phyloP scores from a whole-genome alignment of 2,797 vertebrate genomes.

The Sebastes kiyomatsui region DNA sequence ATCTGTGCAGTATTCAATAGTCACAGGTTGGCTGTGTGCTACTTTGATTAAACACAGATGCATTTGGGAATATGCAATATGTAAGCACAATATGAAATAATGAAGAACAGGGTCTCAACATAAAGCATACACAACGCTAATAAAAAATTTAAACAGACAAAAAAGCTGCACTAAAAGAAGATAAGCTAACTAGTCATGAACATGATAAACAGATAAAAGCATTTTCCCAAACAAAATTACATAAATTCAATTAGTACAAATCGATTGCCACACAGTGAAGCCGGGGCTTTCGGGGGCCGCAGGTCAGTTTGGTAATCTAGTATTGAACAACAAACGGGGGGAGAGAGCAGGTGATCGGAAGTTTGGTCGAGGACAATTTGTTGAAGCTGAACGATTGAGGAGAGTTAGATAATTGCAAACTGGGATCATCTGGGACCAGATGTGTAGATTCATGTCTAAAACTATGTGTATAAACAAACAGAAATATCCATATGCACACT shows the following conservation, averaged over 20 bases:
- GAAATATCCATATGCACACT: not conserved
- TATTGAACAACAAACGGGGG: not conserved
- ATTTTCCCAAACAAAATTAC: not conserved
- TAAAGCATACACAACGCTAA: not conserved
- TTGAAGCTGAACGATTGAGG: not conserved
- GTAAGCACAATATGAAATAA: not conserved
- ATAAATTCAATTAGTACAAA: not conserved
- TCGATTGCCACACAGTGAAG: not conserved
- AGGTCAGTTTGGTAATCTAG: not conserved
- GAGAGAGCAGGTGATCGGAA: not conserved
- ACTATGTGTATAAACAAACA: not conserved
- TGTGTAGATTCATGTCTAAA: not conserved
- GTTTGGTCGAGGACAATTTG: rapidly evolving
- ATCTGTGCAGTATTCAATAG: not conserved
- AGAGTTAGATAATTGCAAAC: not conserved
- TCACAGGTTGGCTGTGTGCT: not conserved
- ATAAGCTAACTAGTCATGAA: not conserved
- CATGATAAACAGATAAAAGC: not conserved
- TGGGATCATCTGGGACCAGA: not conserved
- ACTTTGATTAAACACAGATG: not conserved
- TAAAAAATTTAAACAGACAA: not conserved
- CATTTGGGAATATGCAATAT: not conserved
- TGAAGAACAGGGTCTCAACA: not conserved
- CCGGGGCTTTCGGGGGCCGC: not conserved
- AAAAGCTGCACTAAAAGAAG: not conserved